Base-by-base conservation (phyloP, 2,113 vertebrate species). In the Sakesphorus luctuosus region DNA sequence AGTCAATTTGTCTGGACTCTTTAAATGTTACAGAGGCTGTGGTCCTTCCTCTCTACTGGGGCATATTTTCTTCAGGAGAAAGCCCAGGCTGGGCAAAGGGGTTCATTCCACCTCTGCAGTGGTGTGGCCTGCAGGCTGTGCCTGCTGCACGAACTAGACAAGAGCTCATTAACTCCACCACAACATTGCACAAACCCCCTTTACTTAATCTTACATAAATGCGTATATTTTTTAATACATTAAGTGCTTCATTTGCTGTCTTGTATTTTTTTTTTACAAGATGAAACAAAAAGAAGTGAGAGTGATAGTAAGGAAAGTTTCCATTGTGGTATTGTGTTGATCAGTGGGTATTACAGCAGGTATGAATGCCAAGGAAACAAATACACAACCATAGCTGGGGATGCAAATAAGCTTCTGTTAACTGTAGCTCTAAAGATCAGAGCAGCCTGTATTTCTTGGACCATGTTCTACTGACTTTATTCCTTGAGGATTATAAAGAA, bases 401-500 rank as follows among this genome's bases (percentile, higher is more conserved):
- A 38, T 84, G 81, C 76, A 94, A 79, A 95, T 75, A 46, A 33
- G 31, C 58, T 95, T 89, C 76, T 88, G 14, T 95, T 96, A 93
- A 84, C 66, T 85, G 67, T 43, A 92, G 24, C 65, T 86, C 83
- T 59, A 29, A 93, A 96, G 96, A 95, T 96, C 89, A 95, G 88
- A 95, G 92, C 74, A 65, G 91, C 61, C 65, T 88, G 71, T 72
- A 76, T 95, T 87, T 79, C 73, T 92, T 93, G 89, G 84, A 91
- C 71, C 36, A 3, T 43, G 18, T 87, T 96, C 56, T 12, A 5
- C 77, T 96, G 56, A 15, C 47, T 87, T 94, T 95, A 95, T 95
- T 96, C 93, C 95, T 96, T 80, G 83, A 94, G 95, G 90, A 95
- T 95, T 96, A 87, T 92, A 95, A 94, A 91, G 92, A 83, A 58